These are phyloP conservation scores for Mythimna ferrago DNA, from an alignment of 2,888 invertebrate species.

Conservation along the genomic window DNA sequence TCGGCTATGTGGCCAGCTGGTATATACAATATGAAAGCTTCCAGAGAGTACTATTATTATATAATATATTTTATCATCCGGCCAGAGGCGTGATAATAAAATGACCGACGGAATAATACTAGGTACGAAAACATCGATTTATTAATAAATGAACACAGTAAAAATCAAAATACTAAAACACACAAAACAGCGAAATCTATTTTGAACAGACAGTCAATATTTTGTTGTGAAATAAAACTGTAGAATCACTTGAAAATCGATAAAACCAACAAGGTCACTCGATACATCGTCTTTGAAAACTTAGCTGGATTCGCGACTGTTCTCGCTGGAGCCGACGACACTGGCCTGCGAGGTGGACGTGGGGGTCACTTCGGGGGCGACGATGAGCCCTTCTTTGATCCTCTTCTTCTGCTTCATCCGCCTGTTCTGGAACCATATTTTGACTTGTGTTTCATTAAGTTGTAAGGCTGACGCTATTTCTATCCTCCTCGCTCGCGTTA, in stretches of 20 bases:
- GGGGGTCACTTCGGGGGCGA: slow-evolving; percentile 88
- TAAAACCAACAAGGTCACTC: slow-evolving; percentile 57
- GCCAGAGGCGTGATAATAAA: slow-evolving; percentile 2
- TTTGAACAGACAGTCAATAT: slow-evolving; percentile 39
- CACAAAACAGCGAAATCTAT: slow-evolving; percentile 30
- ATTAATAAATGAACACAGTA: slow-evolving; percentile 38
- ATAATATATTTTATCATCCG: not conserved
- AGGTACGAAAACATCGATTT: slow-evolving; percentile 26
- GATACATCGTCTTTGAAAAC: slow-evolving; percentile 58
- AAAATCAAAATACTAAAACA: slow-evolving; percentile 38
- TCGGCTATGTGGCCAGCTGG: not conserved
- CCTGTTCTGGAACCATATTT: slow-evolving; percentile 99
- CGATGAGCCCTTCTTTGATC: slow-evolving; percentile 97
- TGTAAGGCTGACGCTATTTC: slow-evolving; percentile 99
- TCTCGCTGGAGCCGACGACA: slow-evolving; percentile 92
- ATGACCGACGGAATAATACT: slow-evolving; percentile 7
- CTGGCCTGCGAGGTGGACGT: slow-evolving; percentile 81
- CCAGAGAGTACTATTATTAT: slow-evolving; percentile 16
- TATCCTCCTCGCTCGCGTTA: slow-evolving; percentile 98
- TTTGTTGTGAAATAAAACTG: slow-evolving; percentile 34
- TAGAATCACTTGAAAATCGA: slow-evolving; percentile 45
- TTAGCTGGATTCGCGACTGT: slow-evolving; percentile 93
- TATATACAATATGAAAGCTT: slow-evolving; percentile 41
- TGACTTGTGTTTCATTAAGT: slow-evolving; percentile 99
- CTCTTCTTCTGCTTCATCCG: slow-evolving; percentile 99